Conservation (phyloP, 92 coral and sea anemone species). For the Umimayanthus chanpuru region DNA sequence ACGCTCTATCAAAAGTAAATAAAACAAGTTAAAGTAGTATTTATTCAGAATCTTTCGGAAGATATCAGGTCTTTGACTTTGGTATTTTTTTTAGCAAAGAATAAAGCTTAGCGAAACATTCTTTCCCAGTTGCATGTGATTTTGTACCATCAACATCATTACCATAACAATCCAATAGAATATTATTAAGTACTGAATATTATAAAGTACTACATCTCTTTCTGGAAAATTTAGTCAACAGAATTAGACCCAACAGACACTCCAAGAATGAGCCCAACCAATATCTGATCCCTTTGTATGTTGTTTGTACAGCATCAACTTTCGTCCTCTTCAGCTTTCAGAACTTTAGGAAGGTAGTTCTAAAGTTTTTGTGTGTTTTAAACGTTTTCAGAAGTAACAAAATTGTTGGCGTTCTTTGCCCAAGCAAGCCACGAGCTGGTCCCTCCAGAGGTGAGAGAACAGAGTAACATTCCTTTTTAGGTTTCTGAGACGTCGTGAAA, state of each 20-base stretch:
- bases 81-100: too few relatives aligned
- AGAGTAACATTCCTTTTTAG: neutral
- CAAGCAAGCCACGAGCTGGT: conserved; percentile 95
- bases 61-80: too few relatives aligned
- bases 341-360: neutral
- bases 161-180: too few relatives aligned
- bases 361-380: too few relatives aligned
- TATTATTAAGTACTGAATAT: too few relatives aligned
- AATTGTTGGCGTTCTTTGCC: conserved; percentile 81
- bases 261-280: neutral
- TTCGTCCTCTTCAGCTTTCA: neutral
- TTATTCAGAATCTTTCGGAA: too few relatives aligned
- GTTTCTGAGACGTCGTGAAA: neutral
- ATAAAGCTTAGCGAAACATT: too few relatives aligned
- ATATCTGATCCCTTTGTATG: neutral
- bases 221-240: neutral
- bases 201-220: neutral
- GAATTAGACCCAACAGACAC: neutral
- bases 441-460: conserved; percentile 88
- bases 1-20: too few relatives aligned
- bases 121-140: too few relatives aligned
- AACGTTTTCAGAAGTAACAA: conserved; percentile 79
- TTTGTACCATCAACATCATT: too few relatives aligned
- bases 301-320: too few relatives aligned
- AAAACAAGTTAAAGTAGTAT: too few relatives aligned